Base-by-base conservation (phyloP, 2,113 vertebrate genomes). In the Myxocyprinus asiaticus region DNA sequence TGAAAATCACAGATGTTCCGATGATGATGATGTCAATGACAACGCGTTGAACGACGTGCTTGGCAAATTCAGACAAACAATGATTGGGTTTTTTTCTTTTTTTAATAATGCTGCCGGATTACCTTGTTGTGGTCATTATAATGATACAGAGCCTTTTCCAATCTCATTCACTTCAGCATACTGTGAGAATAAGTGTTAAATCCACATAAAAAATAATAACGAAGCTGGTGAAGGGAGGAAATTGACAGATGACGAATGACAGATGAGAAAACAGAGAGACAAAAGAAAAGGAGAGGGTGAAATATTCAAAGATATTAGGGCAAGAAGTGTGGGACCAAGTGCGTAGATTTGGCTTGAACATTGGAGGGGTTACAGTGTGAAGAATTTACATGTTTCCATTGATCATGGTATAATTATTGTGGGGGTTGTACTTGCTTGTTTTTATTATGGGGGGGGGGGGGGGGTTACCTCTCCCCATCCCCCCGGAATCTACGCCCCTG, bases 201-300 rank as follows among this genome's bases (percentile, higher is more conserved):
- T 70, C 63, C n/a, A 76, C 62, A 76, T 55, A 53, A 58, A 71
- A 33, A 79, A 56, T 70, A 76, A 75, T 70, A 77, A 67, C 48
- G 33, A 11, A 22, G 9, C 80, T 56, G 80, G 61, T 65, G 50
- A 67, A 75, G 42, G 5, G 50, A 78, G 78, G 66, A 78, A 83
- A 80, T 81, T 83, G 82, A 82, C 55, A 70, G 67, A 81, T 81
- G 67, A 82, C 55, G 66, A 80, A 79, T 22, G 45, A 15, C 68
- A 77, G 63, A 81, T 73, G 75, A 62, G 74, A 70, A 80, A 33
- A 33, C 22, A 33, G 22, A 33, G 22, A 33, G 67, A 77, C 65
- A 70, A 77, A 77, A 61, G 68, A 74, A 71, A 56, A 67, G 65
- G 44, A 43, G 65, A 65, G 47, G 64, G 12, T 51, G 66, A 68